Percentiles rank a stretch among this genome's conserved stretches.
These are phyloP conservation scores for Acanthis flammea DNA, from an alignment of 2,797 vertebrate genomes.

Conservation along the genomic window DNA sequence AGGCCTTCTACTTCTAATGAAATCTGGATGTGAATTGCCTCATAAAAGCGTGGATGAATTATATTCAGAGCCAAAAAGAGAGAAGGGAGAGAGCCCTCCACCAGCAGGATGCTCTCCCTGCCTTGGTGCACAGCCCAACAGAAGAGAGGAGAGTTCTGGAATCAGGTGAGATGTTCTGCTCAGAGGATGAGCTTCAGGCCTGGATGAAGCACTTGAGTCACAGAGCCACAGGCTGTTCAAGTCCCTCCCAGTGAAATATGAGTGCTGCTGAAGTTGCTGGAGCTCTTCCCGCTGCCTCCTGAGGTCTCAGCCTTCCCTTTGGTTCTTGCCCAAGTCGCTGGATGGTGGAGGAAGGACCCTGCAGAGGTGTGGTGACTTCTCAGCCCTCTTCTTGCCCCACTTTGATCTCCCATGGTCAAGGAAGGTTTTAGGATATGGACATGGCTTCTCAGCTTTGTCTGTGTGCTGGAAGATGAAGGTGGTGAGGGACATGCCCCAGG, in stretches of 20 bases:
- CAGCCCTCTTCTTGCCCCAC: background rate
- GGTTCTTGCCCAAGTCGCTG: background rate
- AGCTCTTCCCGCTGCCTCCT: rapidly evolving
- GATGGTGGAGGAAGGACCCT: background rate
- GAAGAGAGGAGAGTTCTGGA: background rate
- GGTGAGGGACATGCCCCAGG: background rate
- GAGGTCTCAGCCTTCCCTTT: rapidly evolving
- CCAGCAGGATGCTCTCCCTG: background rate
- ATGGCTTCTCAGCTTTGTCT: background rate
- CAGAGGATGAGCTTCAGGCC: background rate
- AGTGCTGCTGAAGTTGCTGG: background rate
- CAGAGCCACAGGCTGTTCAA: background rate
- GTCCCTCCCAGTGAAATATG: background rate
- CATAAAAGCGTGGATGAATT: conserved; percentile 13
- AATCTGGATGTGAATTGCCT: conserved; percentile 23
- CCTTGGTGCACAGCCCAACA: background rate
- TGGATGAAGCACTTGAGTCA: background rate
- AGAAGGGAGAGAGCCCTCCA: background rate
- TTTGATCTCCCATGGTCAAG: background rate
- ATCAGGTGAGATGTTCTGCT: background rate
- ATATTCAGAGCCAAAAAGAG: background rate
- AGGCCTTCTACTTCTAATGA: conserved; percentile 12
- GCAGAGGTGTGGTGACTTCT: background rate
- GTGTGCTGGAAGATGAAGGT: background rate
- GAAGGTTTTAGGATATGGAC: background rate